phyloP scores from a whole-genome alignment of 2,113 vertebrate species.

The Dicentrarchus labrax region DNA sequence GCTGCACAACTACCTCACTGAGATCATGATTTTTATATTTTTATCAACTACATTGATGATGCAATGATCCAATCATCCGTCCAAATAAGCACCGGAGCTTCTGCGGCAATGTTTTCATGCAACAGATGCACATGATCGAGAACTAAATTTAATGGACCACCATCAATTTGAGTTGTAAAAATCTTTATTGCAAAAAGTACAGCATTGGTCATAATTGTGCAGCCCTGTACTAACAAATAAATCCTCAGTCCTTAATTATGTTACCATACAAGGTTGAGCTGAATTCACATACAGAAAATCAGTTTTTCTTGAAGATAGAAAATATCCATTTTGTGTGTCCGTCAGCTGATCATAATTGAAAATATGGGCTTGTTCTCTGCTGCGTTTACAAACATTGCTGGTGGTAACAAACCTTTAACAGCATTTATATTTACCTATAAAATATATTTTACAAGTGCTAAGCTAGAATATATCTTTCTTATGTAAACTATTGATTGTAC shows the following conservation, averaged over 20 bases:
- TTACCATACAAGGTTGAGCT: background rate
- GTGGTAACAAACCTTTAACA: background rate
- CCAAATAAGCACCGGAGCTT: background rate
- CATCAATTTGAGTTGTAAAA: background rate
- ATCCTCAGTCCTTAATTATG: background rate
- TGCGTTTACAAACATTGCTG: background rate
- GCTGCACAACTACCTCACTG: slow-evolving; percentile 25
- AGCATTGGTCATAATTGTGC: background rate
- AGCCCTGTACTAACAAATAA: background rate
- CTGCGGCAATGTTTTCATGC: background rate
- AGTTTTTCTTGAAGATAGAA: background rate
- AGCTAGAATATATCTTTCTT: background rate
- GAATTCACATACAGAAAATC: background rate
- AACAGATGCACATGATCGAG: background rate
- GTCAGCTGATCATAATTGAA: background rate
- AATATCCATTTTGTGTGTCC: background rate
- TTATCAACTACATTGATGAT: background rate
- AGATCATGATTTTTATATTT: background rate
- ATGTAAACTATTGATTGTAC: background rate
- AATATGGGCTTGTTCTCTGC: background rate
- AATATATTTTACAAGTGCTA: background rate
- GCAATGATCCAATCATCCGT: background rate
- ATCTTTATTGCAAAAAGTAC: background rate
- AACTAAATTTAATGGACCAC: background rate
- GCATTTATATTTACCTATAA: background rate